Evolutionary conservation across 1,140 invertebrate genomes (phyloP).

Genomic region (Gryllus bimaculatus): DNA sequence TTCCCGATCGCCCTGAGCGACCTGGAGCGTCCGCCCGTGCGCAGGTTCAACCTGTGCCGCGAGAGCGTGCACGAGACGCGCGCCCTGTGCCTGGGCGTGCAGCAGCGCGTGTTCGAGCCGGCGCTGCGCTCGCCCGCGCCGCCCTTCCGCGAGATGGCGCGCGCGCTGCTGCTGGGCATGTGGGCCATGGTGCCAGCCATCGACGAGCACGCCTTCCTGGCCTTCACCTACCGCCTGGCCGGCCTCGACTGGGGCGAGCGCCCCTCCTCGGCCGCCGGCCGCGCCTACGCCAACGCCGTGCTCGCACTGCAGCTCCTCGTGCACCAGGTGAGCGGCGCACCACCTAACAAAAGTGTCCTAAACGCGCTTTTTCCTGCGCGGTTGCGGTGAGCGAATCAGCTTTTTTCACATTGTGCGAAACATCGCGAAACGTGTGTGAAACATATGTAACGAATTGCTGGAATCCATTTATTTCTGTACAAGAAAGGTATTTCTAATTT

Average conservation of each 20-base stretch:
- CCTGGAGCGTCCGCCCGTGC: not conserved
- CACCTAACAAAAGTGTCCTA: too few relatives aligned
- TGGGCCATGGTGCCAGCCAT: slow-evolving; percentile 36
- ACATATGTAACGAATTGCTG: too few relatives aligned
- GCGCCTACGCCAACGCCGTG: slow-evolving; percentile 33
- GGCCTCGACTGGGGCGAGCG: not conserved
- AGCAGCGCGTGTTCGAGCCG: slow-evolving; percentile 35
- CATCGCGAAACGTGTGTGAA: too few relatives aligned
- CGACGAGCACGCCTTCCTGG: slow-evolving; percentile 34
- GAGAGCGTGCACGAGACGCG: slow-evolving; percentile 33
- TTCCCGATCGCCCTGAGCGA: not conserved
- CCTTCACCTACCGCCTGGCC: slow-evolving; percentile 34
- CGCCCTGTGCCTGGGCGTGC: slow-evolving; percentile 31
- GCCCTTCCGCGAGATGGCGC: slow-evolving; percentile 33
- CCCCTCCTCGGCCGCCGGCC: not conserved
- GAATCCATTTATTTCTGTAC: too few relatives aligned
- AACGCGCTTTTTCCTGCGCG: too few relatives aligned
- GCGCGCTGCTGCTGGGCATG: slow-evolving; percentile 32
- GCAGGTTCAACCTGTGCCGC: slow-evolving; percentile 42
- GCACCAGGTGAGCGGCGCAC: slow-evolving; percentile 29
- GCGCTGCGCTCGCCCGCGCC: slow-evolving; percentile 26
- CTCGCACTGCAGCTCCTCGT: slow-evolving; percentile 36
- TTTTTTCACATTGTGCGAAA: too few relatives aligned
- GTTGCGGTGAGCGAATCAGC: too few relatives aligned
- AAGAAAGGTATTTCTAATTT: too few relatives aligned